Evolutionary conservation across 2,888 invertebrate species (phyloP).

Genomic region (Branchipolynoe longqiensis): DNA sequence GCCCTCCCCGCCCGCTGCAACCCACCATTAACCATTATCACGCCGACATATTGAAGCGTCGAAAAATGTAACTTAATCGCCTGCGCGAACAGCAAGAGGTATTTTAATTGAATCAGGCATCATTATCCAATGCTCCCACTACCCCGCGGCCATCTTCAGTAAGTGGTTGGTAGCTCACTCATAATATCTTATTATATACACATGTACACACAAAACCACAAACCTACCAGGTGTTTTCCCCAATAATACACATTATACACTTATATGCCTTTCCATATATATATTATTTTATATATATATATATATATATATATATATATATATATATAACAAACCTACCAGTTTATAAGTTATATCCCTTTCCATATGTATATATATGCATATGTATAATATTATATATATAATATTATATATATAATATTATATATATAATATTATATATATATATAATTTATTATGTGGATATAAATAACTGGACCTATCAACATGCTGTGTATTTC

Average conservation of each 20-base stretch:
- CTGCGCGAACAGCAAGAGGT: constrained; percentile 49
- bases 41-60: constrained; percentile 32
- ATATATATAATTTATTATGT: background rate
- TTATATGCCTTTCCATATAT: background rate
- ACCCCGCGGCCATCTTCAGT: no score
- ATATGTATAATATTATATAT: background rate
- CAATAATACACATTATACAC: no score
- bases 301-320: background rate
- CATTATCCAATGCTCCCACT: constrained; percentile 56
- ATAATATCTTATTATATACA: no score
- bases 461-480: no score
- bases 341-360: background rate
- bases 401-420: background rate
- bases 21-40: constrained; percentile 44
- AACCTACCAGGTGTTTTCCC: no score
- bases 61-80: constrained; percentile 54
- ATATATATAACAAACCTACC: background rate
- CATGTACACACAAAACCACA: no score
- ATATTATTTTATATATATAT: background rate
- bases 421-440: background rate
- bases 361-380: background rate
- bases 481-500: no score
- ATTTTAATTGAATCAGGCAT: constrained; percentile 45
- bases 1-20: background rate
- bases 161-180: no score